phyloP scores from a whole-genome alignment of 2,888 invertebrate genomes.

The Pseudococcus longispinus region DNA sequence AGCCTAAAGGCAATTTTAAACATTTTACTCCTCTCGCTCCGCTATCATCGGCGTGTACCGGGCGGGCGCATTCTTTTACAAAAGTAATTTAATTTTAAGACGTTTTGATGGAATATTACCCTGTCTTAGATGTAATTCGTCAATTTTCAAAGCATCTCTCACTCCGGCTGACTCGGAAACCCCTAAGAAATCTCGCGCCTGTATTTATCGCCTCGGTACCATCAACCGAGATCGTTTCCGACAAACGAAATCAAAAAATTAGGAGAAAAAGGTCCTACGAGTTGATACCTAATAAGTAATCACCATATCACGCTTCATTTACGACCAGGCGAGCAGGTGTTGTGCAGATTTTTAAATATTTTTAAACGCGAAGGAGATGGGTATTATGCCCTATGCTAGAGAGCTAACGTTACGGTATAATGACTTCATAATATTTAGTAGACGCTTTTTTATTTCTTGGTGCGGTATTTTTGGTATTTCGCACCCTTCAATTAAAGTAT shows the following conservation, averaged over 20 bases:
- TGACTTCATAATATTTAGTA: slow-evolving; percentile 45
- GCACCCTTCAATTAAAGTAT: background rate
- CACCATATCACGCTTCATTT: slow-evolving; percentile 55
- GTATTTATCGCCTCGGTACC: background rate
- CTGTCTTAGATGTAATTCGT: slow-evolving; percentile 53
- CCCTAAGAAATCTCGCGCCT: background rate
- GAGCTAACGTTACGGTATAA: slow-evolving; percentile 46
- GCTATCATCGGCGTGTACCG: background rate
- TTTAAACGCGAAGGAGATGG: background rate
- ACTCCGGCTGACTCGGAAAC: background rate
- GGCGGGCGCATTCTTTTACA: slow-evolving; percentile 52
- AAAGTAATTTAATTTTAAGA: slow-evolving; percentile 57
- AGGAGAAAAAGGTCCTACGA: background rate
- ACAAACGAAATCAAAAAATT: slow-evolving; percentile 47
- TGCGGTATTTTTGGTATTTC: slow-evolving; percentile 3
- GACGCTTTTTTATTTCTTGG: background rate
- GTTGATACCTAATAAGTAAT: slow-evolving; percentile 18
- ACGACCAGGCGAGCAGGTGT: slow-evolving; percentile 43
- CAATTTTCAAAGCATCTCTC: slow-evolving; percentile 54
- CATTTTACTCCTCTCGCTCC: slow-evolving; percentile 40
- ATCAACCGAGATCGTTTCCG: slow-evolving; percentile 28
- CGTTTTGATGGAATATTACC: slow-evolving; percentile 57
- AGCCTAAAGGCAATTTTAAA: slow-evolving; percentile 46
- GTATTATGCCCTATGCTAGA: background rate
- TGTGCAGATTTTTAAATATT: slow-evolving; percentile 51